Evolutionary conservation across 2,113 vertebrate genomes (phyloP), one percentile per base, ranked within the genome.

Genomic region (Rhadina sibilatrix): DNA sequence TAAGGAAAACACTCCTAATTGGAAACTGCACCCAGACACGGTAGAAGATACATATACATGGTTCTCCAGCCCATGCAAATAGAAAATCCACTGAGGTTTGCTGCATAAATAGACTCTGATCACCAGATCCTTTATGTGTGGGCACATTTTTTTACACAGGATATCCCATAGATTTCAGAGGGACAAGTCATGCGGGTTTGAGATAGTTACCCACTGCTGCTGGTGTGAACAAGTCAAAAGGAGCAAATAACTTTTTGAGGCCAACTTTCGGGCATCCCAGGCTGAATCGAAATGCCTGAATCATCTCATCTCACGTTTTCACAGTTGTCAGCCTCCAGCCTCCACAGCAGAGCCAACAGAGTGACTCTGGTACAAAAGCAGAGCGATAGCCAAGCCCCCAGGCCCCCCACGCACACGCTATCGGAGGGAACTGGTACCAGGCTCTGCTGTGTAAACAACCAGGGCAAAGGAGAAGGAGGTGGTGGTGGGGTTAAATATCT

Each of bases 401-500:
- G 94, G 83, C 93, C 92, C 79, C 85, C 77, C 85, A 50, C 23
- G 2, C 44, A 57, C 64, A 35, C 19, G 3, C 83, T 93, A 85
- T 96, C 83, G 0, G 96, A 87, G 96, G 85, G 76, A 88, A 91
- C 96, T 91, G 96, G 97, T 97, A 97, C 97, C 93, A 94, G 94
- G 94, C 84, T 90, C 89, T 60, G 8, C 91, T 88, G 52, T 83
- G 37, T 97, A 97, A 98, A 97, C 97, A 97, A 68, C 78, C 77
- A 85, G 91, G 89, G 95, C 95, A 91, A 83, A 81, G 96, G 97
- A 96, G 93, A 94, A 95, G 92, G 85, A 93, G 89, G 87, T 95
- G 90, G 92, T 77, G 94, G 81, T 17, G 71, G 79, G 93, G 96
- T 98, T 97, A 97, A 97, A 97, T 96, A 96, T 96, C 97, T 97